These are phyloP conservation scores for Eristalinus aeneus DNA, from an alignment of 2,888 invertebrate genomes.

Conservation along the genomic window DNA sequence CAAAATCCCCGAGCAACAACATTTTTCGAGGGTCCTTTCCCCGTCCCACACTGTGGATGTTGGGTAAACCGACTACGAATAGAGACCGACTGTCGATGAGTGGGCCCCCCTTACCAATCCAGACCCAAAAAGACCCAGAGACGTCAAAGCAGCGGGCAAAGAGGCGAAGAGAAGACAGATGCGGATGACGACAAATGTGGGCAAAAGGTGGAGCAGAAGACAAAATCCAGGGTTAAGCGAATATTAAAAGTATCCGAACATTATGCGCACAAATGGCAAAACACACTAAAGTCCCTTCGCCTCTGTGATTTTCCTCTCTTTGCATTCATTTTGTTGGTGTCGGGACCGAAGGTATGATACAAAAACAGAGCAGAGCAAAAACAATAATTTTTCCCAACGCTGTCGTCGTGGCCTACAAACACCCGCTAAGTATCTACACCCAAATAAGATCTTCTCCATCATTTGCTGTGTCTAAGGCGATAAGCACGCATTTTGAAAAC, in stretches of 20 bases:
- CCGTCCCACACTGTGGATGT: neutral
- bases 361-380: slow-evolving; percentile 34
- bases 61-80: neutral
- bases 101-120: neutral
- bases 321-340: neutral
- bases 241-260: slow-evolving; percentile 58
- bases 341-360: slow-evolving; percentile 7
- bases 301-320: neutral
- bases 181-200: neutral
- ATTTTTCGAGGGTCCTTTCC: slow-evolving; percentile 2
- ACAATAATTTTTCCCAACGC: slow-evolving; percentile 42
- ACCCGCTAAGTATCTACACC: slow-evolving; percentile 59
- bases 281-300: slow-evolving; percentile 39
- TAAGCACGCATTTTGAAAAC: slow-evolving; percentile 28
- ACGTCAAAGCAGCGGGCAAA: neutral
- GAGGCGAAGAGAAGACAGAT: neutral
- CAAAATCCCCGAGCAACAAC: neutral
- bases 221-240: slow-evolving; percentile 55
- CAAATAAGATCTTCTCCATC: slow-evolving; percentile 32
- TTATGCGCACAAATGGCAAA: slow-evolving; percentile 66
- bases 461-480: slow-evolving; percentile 23
- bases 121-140: neutral
- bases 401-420: slow-evolving; percentile 32
- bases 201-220: slow-evolving; percentile 2
- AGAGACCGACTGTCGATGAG: neutral